These are phyloP conservation scores for Parazoanthus atlanticus DNA, from an alignment of 92 coral and sea anemone species.

Conservation along the genomic window DNA sequence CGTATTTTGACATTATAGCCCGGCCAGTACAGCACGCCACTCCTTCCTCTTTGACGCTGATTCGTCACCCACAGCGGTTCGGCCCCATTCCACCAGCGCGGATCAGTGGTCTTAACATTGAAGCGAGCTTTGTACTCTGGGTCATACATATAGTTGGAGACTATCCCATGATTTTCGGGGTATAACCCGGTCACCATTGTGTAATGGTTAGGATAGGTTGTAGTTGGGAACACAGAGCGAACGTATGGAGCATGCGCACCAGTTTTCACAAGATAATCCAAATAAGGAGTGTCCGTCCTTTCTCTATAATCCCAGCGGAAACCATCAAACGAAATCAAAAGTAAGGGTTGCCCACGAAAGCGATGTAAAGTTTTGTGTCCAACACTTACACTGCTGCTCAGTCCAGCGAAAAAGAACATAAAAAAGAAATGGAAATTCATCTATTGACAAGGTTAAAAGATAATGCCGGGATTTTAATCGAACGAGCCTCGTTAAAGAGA, in stretches of 20 bases:
- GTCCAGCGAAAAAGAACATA: neutral
- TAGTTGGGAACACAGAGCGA: conserved; percentile 78
- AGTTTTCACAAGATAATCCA: conserved; percentile 70
- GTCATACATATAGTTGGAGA: conserved; percentile 86
- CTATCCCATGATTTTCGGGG: conserved; percentile 90
- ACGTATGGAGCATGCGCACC: conserved; percentile 81
- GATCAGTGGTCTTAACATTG: conserved; percentile 68
- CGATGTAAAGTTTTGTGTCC: neutral
- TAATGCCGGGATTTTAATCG: too few species aligned
- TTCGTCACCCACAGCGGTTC: conserved; percentile 93
- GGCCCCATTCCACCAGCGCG: conserved; percentile 89
- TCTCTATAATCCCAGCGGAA: conserved; percentile 90
- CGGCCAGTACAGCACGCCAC: conserved; percentile 90
- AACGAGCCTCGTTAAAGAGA: neutral
- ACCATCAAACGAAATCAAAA: conserved; percentile 85
- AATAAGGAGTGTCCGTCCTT: conserved; percentile 74
- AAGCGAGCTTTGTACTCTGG: conserved; percentile 64
- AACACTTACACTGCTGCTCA: neutral
- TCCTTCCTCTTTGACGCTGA: conserved; percentile 78
- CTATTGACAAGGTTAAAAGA: neutral
- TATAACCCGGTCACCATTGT: conserved; percentile 88
- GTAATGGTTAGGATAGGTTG: conserved; percentile 82
- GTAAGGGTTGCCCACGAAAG: conserved; percentile 51
- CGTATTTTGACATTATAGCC: conserved; percentile 77
- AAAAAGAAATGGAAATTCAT: neutral